These are phyloP conservation scores for Cabera pusaria DNA, from an alignment of 2,888 invertebrate genomes.

Conservation along the genomic window DNA sequence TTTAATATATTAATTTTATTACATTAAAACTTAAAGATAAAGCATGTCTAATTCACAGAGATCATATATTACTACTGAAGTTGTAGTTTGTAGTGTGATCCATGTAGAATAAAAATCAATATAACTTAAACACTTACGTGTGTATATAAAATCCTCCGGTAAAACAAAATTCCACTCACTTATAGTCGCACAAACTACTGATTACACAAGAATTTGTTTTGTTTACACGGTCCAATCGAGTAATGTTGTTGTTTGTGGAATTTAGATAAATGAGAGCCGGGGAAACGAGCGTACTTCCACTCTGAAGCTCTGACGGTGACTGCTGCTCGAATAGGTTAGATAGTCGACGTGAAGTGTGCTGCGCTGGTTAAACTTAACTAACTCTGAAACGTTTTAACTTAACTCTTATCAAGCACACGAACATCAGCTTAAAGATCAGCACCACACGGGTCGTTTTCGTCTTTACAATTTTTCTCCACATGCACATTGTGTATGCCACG, in stretches of 20 bases:
- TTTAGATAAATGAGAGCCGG: conserved; percentile 29
- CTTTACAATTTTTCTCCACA: conserved; percentile 42
- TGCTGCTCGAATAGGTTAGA: conserved; percentile 56
- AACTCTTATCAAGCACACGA: conserved; percentile 2
- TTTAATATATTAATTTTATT: conserved; percentile 5
- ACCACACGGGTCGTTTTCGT: conserved; percentile 33
- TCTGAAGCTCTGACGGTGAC: conserved; percentile 48
- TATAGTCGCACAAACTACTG: conserved; percentile 37
- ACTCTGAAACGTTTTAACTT: conserved; percentile 41
- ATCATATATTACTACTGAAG: background rate
- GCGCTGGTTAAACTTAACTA: conserved; percentile 46
- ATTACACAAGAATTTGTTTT: conserved; percentile 44
- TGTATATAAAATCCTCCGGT: conserved; percentile 35
- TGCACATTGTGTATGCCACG: conserved; percentile 68
- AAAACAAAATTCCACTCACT: conserved; percentile 41
- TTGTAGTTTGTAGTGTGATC: conserved; percentile 1
- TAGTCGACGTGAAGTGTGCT: conserved; percentile 54
- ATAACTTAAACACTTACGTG: conserved; percentile 44
- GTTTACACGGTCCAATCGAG: conserved; percentile 37
- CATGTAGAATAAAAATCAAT: conserved; percentile 45
- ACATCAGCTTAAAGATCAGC: too few species aligned
- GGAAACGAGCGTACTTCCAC: conserved; percentile 37
- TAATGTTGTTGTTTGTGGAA: conserved; percentile 19
- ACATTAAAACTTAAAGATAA: conserved; percentile 1
- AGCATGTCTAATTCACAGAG: conserved; percentile 1